Base-by-base conservation (phyloP, 2,797 vertebrate species). In the Poeciliopsis turneri region DNA sequence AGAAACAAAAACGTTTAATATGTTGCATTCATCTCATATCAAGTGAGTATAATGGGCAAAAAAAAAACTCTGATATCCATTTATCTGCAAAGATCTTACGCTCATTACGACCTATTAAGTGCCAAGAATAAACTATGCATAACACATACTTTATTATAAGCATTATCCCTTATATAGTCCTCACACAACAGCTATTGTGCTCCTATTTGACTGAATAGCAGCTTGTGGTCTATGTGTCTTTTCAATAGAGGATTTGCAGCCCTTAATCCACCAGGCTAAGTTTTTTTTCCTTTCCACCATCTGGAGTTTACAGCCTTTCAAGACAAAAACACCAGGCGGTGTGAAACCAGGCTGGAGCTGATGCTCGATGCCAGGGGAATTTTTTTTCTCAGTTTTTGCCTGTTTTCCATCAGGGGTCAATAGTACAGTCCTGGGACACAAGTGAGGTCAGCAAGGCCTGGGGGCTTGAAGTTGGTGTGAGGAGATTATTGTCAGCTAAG, bases 241-340 rank as follows among this genome's bases (percentile, higher is more conserved):
- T 95, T 95, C 93, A 94, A 87, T 33, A 76, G 72, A 92, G 94
- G 94, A 95, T 95, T 95, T 95, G 92, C 82, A 92, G 85, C 82
- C 91, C 88, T 92, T 96, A 95, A 96, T 96, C 94, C 94, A 95
- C 92, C 92, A 89, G 84, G 88, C 90, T 90, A 95, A 94, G 94
- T 88, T 83, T 84, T 78, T 64, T 88, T 86, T 82, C 74, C 81
- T 72, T 85, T 90, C 88, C 92, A 94, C 96, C 96, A 96, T 96
- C 95, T 96, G 95, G 94, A 95, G 91, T 95, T 94, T 92, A 89
- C 90, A 92, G 93, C 92, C 92, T 93, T 94, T 93, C 84, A 93
- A 91, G 93, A 95, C 93, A 94, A 93, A 93, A 94, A 94, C 95
- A 95, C 93, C 93, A 94, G 93, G 94, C 93, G 84, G 91, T 87